Percentiles rank a stretch among this genome's conserved stretches.
Evolutionary conservation across 2,797 vertebrate genomes (phyloP).

Genomic region (Synanceia verrucosa): DNA sequence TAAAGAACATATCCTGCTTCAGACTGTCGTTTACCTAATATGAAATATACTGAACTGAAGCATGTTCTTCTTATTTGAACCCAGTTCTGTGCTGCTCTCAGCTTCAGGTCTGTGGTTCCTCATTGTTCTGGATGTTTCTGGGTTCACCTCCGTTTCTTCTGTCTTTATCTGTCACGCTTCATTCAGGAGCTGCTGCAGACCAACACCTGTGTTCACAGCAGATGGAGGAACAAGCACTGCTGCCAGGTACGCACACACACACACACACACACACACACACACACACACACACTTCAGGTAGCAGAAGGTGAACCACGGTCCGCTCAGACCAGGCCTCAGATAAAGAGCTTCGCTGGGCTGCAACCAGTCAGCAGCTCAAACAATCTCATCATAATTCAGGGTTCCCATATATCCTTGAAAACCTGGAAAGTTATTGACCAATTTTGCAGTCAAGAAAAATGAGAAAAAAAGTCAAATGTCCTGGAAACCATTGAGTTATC

Average conservation of each 20-base stretch:
- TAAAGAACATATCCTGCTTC: too few species aligned
- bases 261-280: not conserved
- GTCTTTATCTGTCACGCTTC: conserved; percentile 52
- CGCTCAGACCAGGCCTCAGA: not conserved
- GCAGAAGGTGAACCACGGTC: conserved; percentile 1
- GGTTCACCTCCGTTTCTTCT: conserved; percentile 4
- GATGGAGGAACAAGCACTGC: conserved; percentile 93
- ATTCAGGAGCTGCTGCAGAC: conserved; percentile 92
- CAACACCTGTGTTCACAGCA: conserved; percentile 88
- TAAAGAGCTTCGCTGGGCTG: conserved; percentile 3
- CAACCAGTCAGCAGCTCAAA: not conserved
- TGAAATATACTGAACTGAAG: too few species aligned
- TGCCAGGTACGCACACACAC: conserved; percentile 88
- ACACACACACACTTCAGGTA: conserved; percentile 14
- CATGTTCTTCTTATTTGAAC: not conserved
- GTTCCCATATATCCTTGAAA: too few species aligned
- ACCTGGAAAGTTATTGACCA: too few species aligned
- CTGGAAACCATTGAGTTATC: too few species aligned
- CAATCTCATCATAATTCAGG: not conserved
- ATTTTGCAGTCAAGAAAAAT: too few species aligned
- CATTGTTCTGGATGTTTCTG: not conserved
- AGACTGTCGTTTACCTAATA: too few species aligned
- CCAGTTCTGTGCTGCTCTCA: not conserved
- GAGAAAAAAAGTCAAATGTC: too few species aligned
- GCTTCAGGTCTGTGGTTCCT: not conserved